Conservation (phyloP, 2,888 invertebrate species). For the Drosophila stalkeri region DNA sequence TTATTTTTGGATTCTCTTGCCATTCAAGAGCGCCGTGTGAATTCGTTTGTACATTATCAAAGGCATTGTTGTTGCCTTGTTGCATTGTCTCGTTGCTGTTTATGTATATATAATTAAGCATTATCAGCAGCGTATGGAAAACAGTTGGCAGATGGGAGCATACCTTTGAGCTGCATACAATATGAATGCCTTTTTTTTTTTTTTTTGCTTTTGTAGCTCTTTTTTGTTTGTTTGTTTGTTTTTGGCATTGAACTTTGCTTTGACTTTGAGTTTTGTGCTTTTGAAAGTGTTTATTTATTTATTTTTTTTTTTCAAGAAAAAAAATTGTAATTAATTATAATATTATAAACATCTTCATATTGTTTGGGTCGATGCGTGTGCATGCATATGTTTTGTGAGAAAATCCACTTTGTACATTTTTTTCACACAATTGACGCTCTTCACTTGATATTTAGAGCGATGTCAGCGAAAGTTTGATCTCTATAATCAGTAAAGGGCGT, state of each 20-base stretch:
- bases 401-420: conserved; percentile 52
- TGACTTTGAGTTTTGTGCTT: conserved; percentile 64
- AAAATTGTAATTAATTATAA: conserved; percentile 73
- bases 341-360: conserved; percentile 76
- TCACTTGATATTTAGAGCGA: conserved; percentile 40
- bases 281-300: conserved; percentile 49
- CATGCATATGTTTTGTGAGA: conserved; percentile 53
- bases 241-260: conserved; percentile 79
- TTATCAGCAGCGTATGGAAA: conserved; percentile 66
- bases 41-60: conserved; percentile 58
- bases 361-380: conserved; percentile 42
- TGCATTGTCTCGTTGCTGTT: conserved; percentile 64
- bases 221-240: conserved; percentile 29
- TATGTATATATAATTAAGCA: conserved; percentile 77
- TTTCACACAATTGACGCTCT: conserved; percentile 60
- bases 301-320: conserved; percentile 16
- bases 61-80: conserved; percentile 45
- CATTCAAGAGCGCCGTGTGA: conserved; percentile 48
- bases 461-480: conserved; percentile 62
- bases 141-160: conserved; percentile 61
- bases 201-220: conserved; percentile 36
- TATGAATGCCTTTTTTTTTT: conserved; percentile 52
- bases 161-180: conserved; percentile 57
- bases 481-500: not conserved
- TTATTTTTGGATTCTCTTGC: conserved; percentile 11